Evolutionary conservation across 2,113 vertebrate genomes (phyloP), one percentile per base, ranked within the genome.

Genomic region (Percopsis transmontana): DNA sequence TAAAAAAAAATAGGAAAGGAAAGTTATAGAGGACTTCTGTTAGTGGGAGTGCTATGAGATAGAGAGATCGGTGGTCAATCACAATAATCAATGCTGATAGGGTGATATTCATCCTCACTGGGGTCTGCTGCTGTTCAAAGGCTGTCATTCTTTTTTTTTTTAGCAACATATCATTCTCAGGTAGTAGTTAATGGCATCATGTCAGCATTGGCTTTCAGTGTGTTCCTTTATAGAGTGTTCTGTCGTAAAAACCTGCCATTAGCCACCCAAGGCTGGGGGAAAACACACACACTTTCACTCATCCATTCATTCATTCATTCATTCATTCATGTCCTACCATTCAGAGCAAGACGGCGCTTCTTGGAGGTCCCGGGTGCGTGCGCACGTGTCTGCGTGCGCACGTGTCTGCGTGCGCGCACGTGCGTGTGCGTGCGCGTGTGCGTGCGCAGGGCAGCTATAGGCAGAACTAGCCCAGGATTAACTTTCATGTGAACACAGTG

Each of bases 51-150:
- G n/a, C n/a, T n/a, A n/a, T n/a, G n/a, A n/a, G n/a, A n/a, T n/a
- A n/a, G n/a, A n/a, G n/a, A n/a, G n/a, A n/a, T n/a, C n/a, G n/a
- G n/a, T n/a, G n/a, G n/a, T n/a, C n/a, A n/a, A n/a, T n/a, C n/a
- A n/a, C n/a, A n/a, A n/a, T n/a, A 72, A 80, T 58, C 62, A 50
- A 40, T 41, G 48, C 53, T 60, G 78, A 74, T 56, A 65, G 76
- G 61, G 54, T 70, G 62, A 59, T 61, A 77, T 80, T 77, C 72
- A 70, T 78, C 70, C 71, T 71, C n/a, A 58, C 67, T 71, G 45
- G 21, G 68, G 67, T 64, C 59, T 77, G 72, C 70, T 79, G 58
- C 80, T 79, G 66, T 75, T 75, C 72, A 82, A 80, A 85, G 62
- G 77, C 66, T 45, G 40, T 21, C 5, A 42, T 74, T 48, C 74